These are phyloP conservation scores for Strongylocentrotus purpuratus DNA, from an alignment of 35 echinoderm and acorn worm genomes.

Conservation along the genomic window DNA sequence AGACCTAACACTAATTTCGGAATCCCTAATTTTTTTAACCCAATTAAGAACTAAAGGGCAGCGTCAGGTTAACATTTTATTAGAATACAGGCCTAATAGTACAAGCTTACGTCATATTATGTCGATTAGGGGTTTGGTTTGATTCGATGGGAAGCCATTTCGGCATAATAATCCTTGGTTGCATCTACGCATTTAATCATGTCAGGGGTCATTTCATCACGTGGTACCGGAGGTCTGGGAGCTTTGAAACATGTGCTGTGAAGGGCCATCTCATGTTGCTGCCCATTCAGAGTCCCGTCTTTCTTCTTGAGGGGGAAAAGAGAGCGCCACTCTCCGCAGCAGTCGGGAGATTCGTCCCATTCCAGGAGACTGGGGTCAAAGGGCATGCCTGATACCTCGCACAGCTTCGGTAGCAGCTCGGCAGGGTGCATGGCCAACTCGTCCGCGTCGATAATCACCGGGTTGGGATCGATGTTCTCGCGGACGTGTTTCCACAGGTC, in stretches of 20 bases:
- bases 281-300: background rate
- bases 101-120: too few relatives aligned
- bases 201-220: slow-evolving; percentile 29
- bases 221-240: background rate
- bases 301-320: background rate
- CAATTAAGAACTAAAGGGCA: too few relatives aligned
- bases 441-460: slow-evolving; percentile 53
- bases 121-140: background rate
- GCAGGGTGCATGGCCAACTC: slow-evolving; percentile 44
- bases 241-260: slow-evolving; percentile 11
- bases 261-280: background rate
- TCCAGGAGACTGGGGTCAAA: slow-evolving; percentile 41
- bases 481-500: slow-evolving; percentile 59
- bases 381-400: slow-evolving; percentile 44
- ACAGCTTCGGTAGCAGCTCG: slow-evolving; percentile 52
- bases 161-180: slow-evolving; percentile 14
- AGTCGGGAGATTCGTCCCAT: slow-evolving; percentile 39
- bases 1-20: too few relatives aligned
- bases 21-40: too few relatives aligned
- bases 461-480: slow-evolving; percentile 58
- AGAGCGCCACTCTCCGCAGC: background rate
- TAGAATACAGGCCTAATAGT: too few relatives aligned
- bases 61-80: too few relatives aligned
- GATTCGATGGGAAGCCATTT: slow-evolving; percentile 23
- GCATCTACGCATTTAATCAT: slow-evolving; percentile 20